Base-by-base conservation (phyloP, 2,797 vertebrate species). In the Acropternis orthonyx region DNA sequence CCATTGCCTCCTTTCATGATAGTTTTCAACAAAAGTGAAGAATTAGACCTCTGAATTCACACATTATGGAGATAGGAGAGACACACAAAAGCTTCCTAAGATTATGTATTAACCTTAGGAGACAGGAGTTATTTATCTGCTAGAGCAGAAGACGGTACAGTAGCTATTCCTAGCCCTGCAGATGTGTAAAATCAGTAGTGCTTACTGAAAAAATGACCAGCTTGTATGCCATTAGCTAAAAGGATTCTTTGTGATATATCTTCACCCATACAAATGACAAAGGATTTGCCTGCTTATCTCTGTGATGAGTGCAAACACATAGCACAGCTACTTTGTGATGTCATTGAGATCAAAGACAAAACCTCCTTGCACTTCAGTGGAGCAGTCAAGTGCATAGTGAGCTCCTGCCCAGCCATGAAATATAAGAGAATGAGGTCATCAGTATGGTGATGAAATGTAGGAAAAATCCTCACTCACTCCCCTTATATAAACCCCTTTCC, bases 171-270 rank as follows among this genome's bases (percentile, higher is more conserved):
- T 73, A 39, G 36, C 54, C 83, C 65, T 93, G 36, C 30, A 72
- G 46, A 49, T 12, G 5, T 69, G 30, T 61, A n/a, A 83, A 68
- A 58, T 48, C 49, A 37, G 54, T 72, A 67, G 28, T 27, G 10
- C 21, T 55, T 54, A 37, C 48, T 61, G 72, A 56, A 67, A 83
- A 59, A 14, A 18, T 9, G 30, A 34, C 7, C 12, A 76, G 18
- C 0, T 0, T 10, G 12, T 55, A 32, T n/a, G 36, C 44, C 2
- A 7, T 34, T 71, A 73, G 41, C 48, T 73, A 20, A 39, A 14
- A 76, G 23, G 44, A 82, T 87, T 82, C 23, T 51, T 63, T 52
- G n/a, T 23, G 22, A 5, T 14, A 2, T 37, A 46, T 43, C 73
- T 92, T 78, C 58, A 54, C 9, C 21, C 30, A 12, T 36, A 44